These are phyloP conservation scores for Syndactyla subalaris DNA, from an alignment of 2,797 vertebrate genomes.

Conservation along the genomic window DNA sequence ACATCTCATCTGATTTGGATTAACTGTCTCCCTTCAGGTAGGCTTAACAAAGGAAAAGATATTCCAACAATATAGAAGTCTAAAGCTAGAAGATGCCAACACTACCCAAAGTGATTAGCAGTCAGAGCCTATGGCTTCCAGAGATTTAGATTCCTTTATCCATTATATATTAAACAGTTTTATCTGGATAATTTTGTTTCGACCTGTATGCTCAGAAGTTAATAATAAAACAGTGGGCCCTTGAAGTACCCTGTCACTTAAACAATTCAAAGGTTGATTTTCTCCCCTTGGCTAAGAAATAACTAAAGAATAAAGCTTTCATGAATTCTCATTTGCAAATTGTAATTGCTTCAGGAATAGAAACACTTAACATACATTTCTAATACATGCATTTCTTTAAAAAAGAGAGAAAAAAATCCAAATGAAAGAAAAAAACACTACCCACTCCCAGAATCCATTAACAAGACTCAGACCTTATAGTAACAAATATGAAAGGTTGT, in stretches of 20 bases:
- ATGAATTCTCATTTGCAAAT: constrained; percentile 4
- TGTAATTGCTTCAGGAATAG: constrained; percentile 9
- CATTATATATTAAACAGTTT: constrained; percentile 41
- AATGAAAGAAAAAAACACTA: neutral
- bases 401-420: neutral
- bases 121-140: neutral
- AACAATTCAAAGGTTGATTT: constrained; percentile 5
- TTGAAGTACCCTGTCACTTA: constrained; percentile 7
- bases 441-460: neutral
- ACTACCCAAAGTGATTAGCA: neutral
- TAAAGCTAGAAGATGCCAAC: neutral
- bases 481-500: neutral
- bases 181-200: constrained; percentile 3
- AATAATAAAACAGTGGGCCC: neutral
- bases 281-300: neutral
- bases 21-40: neutral
- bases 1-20: neutral
- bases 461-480: neutral
- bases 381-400: neutral
- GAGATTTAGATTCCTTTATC: constrained; percentile 13
- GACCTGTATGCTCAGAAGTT: neutral
- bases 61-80: neutral
- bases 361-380: neutral
- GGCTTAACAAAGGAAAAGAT: neutral
- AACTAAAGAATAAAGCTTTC: neutral